Base-by-base conservation (phyloP, 2,888 invertebrate genomes). In the Boloria selene region DNA sequence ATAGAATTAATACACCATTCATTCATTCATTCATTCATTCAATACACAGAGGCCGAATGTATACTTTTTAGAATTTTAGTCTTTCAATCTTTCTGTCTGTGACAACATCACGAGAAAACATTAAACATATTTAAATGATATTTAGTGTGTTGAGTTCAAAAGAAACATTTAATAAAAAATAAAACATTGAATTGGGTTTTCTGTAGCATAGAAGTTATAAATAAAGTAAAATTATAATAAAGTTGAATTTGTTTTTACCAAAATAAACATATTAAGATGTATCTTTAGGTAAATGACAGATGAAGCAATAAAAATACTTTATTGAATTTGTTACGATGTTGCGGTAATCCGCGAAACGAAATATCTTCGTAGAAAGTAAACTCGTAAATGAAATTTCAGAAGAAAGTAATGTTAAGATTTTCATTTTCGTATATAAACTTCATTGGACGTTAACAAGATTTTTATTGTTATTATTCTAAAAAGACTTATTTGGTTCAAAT, bases 281-380 rank as follows among this genome's bases (percentile, higher is more conserved):
- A 38, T 38, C 31, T 1, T 59, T 38, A 47, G 18, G 45, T 45
- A 50, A 45, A 54, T 55, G 26, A 65, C 49, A 49, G 50, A 61
- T 61, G 13, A 50, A 64, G 53, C 55, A 66, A 63, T 59, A 60
- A 68, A 65, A 68, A 65, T 42, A 53, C 49, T 65, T 65, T 70
- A 70, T 70, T 63, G 65, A 68, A 70, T 58, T 45, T 51, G 51
- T 65, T 64, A 59, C 64, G 65, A 64, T 54, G 59, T 70, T 67
- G 59, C n/a, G 63, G 67, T 67, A 61, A 67, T 67, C 67, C 64
- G 17, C 54, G 17, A 67, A 64, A 64, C 52, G 55, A 64, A 67
- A 67, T 63, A 44, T 63, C 18, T 56, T 56, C 51, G 42, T 55
- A 64, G 26, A 61, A 31, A 64, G 38, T 42, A 55, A 50, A 22